A percentile compares a stretch with the other conserved stretches of the same genome.
These are phyloP conservation scores for Phataginus tricuspis DNA, from an alignment of 2,797 vertebrate species.

Conservation along the genomic window DNA sequence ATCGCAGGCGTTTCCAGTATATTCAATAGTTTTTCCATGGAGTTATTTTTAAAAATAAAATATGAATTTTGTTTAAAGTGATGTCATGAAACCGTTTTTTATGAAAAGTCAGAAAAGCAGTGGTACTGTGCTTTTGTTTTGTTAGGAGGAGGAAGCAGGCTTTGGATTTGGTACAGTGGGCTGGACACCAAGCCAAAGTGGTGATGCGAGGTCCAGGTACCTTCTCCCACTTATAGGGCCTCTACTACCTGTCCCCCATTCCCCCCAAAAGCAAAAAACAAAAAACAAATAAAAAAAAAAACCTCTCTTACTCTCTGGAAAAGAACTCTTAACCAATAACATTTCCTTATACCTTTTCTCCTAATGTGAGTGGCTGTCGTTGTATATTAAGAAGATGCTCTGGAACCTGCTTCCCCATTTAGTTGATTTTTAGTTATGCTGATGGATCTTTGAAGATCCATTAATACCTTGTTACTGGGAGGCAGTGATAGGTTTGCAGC, in stretches of 20 bases:
- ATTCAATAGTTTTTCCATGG: background rate
- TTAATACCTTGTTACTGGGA: background rate
- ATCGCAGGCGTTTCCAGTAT: background rate
- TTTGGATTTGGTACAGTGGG: background rate
- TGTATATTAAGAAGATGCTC: background rate
- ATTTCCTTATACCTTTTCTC: background rate
- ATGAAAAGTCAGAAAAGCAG: background rate
- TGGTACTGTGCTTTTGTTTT: background rate
- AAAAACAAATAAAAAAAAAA: background rate
- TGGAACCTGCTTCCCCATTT: background rate
- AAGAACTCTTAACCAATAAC: background rate
- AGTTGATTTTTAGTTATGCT: background rate
- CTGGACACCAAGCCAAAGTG: background rate
- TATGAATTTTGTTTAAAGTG: background rate
- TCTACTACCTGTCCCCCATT: background rate
- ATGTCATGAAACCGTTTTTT: background rate
- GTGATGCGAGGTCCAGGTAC: background rate
- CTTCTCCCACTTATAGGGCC: background rate
- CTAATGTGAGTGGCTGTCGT: background rate
- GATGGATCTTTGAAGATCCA: background rate
- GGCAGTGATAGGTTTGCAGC: background rate
- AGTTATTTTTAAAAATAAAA: slow-evolving; percentile 3
- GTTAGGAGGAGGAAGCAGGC: background rate
- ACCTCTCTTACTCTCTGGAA: background rate
- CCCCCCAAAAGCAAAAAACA: background rate